Evolutionary conservation across 2,888 invertebrate species (phyloP).

Genomic region (Hypercompe scribonia): DNA sequence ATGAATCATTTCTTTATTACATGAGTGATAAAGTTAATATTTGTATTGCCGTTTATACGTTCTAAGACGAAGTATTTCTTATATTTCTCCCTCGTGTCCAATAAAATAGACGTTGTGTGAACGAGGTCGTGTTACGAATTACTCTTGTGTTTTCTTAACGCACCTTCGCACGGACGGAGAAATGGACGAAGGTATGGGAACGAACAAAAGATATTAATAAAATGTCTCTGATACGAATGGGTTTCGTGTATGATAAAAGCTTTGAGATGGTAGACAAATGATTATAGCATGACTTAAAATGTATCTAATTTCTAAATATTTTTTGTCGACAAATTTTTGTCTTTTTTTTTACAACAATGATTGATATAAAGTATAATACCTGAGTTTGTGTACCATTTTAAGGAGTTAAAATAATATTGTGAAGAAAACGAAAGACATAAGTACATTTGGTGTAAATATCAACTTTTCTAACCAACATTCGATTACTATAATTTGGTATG

Average conservation of each 20-base stretch:
- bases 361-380: no score
- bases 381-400: not conserved
- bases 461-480: no score
- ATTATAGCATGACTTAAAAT: not conserved
- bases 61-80: constrained; percentile 23
- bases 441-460: no score
- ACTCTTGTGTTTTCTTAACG: constrained; percentile 18
- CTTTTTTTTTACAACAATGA: no score
- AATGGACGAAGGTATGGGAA: not conserved
- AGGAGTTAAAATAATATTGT: not conserved
- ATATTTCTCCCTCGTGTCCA: constrained; percentile 40
- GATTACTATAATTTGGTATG: no score
- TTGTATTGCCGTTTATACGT: constrained; percentile 25
- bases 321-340: no score
- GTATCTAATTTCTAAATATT: no score
- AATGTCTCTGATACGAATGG: constrained; percentile 3
- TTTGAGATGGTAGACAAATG: not conserved
- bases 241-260: not conserved
- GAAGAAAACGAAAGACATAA: not conserved
- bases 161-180: constrained; percentile 13
- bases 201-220: constrained; percentile 17
- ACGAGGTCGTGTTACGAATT: constrained; percentile 26
- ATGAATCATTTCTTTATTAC: constrained; percentile 32
- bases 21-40: constrained; percentile 47
- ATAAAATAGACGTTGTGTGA: constrained; percentile 37